A percentile compares a stretch with the other conserved stretches of the same genome.
These are phyloP conservation scores for Nematopogon swammerdamellus DNA, from an alignment of 2,888 invertebrate genomes.

Conservation along the genomic window DNA sequence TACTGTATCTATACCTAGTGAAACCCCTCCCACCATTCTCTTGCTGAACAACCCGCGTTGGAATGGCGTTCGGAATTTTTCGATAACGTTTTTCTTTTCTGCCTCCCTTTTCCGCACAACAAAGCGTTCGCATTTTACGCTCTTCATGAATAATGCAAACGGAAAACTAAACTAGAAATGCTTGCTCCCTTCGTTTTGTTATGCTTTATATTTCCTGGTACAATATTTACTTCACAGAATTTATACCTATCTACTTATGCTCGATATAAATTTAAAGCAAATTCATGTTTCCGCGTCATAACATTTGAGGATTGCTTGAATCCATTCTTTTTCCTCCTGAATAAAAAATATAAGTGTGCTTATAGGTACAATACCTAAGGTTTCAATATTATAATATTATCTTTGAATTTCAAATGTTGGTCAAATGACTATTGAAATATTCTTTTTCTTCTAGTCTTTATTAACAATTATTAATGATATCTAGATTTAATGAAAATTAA, in stretches of 20 bases:
- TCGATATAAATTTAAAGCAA: not conserved
- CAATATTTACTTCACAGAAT: not conserved
- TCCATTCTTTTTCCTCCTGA: too few relatives aligned
- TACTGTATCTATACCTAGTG: too few relatives aligned
- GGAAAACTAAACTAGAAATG: conserved; percentile 1
- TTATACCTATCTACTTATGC: not conserved
- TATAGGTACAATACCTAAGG: too few relatives aligned
- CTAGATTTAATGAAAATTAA: too few relatives aligned
- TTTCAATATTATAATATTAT: too few relatives aligned
- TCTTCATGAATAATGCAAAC: conserved; percentile 27
- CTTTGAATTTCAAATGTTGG: too few relatives aligned
- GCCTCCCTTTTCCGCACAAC: not conserved
- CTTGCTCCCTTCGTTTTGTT: conserved; percentile 16
- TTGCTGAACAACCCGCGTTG: not conserved
- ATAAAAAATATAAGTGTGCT: too few relatives aligned
- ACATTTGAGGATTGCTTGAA: not conserved
- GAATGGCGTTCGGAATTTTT: not conserved
- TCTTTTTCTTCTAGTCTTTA: too few relatives aligned
- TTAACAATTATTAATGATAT: too few relatives aligned
- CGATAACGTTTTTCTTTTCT: not conserved
- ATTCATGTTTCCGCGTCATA: not conserved
- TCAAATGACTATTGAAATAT: too few relatives aligned
- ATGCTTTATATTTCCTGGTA: conserved; percentile 13
- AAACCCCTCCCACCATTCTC: too few relatives aligned
- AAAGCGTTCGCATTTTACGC: not conserved